A percentile compares a stretch with the other conserved stretches of the same genome.
phyloP scores from a whole-genome alignment of 2,888 invertebrate species.

The Eremobia ochroleuca region DNA sequence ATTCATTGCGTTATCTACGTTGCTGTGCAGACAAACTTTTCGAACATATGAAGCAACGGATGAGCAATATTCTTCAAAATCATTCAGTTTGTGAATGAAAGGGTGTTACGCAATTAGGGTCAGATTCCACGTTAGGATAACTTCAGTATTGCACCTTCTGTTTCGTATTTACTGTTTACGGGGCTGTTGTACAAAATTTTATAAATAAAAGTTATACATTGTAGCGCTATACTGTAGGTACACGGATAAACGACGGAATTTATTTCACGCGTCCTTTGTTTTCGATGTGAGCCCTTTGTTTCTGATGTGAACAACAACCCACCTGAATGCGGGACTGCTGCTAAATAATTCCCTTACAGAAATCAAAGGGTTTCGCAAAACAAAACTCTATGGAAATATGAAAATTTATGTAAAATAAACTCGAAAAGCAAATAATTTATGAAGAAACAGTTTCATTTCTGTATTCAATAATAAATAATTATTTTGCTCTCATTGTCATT shows the following conservation, averaged over 20 bases:
- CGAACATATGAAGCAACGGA: neutral
- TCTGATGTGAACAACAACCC: conserved; percentile 41
- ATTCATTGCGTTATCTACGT: neutral
- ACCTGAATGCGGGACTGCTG: conserved; percentile 39
- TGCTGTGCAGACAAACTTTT: neutral
- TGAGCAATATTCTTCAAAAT: neutral
- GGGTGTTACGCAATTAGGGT: neutral
- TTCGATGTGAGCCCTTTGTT: conserved; percentile 62
- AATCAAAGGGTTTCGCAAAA: conserved; percentile 43
- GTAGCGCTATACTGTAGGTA: conserved; percentile 51
- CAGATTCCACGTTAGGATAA: neutral
- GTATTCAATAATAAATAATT: conserved; percentile 8
- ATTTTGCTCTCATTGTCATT: conserved; percentile 1
- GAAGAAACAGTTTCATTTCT: conserved; percentile 3
- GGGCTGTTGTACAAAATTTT: conserved; percentile 32
- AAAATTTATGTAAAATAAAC: conserved; percentile 17
- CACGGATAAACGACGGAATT: conserved; percentile 60
- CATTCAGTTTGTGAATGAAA: neutral
- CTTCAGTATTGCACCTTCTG: conserved; percentile 41
- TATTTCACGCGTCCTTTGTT: conserved; percentile 62
- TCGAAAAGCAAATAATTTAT: conserved; percentile 9
- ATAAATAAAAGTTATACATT: conserved; percentile 68
- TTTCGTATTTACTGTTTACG: conserved; percentile 10
- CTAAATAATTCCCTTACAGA: conserved; percentile 49
- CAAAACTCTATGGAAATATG: conserved; percentile 25